Percentiles rank a stretch among this genome's conserved stretches.
These are phyloP conservation scores for Notodonta dromedarius DNA, from an alignment of 2,888 invertebrate genomes.

Conservation along the genomic window DNA sequence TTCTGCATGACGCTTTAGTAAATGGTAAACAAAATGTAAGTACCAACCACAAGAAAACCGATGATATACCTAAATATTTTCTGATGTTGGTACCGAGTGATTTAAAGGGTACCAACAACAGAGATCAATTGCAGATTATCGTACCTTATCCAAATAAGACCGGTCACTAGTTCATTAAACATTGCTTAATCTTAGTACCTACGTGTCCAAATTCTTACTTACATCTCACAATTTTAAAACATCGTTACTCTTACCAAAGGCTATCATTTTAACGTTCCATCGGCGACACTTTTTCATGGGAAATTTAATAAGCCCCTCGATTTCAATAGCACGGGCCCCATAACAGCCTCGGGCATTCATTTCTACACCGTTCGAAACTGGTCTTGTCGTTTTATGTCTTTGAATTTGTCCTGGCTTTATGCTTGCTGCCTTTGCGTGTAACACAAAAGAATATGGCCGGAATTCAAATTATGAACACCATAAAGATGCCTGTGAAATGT, in stretches of 20 bases:
- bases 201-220: not conserved
- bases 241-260: conserved; percentile 4
- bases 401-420: conserved; percentile 1
- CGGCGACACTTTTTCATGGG: conserved; percentile 44
- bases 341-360: conserved; percentile 35
- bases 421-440: conserved; percentile 3
- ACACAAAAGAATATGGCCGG: conserved; percentile 4
- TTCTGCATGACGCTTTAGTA: too few relatives aligned
- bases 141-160: too few relatives aligned
- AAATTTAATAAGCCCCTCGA: conserved; percentile 49
- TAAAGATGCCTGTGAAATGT: too few relatives aligned
- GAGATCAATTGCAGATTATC: too few relatives aligned
- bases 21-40: too few relatives aligned
- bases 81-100: too few relatives aligned
- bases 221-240: conserved; percentile 9
- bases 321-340: conserved; percentile 38
- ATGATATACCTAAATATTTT: too few relatives aligned
- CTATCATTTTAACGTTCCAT: conserved; percentile 21
- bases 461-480: too few relatives aligned
- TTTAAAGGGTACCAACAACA: too few relatives aligned
- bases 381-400: not conserved
- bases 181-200: too few relatives aligned
- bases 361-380: conserved; percentile 4
- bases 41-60: too few relatives aligned
- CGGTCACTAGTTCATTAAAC: too few relatives aligned